Evolutionary conservation across 1,140 invertebrate species (phyloP), one percentile per base, ranked within the genome.

Genomic region (Drosophila serrata): DNA sequence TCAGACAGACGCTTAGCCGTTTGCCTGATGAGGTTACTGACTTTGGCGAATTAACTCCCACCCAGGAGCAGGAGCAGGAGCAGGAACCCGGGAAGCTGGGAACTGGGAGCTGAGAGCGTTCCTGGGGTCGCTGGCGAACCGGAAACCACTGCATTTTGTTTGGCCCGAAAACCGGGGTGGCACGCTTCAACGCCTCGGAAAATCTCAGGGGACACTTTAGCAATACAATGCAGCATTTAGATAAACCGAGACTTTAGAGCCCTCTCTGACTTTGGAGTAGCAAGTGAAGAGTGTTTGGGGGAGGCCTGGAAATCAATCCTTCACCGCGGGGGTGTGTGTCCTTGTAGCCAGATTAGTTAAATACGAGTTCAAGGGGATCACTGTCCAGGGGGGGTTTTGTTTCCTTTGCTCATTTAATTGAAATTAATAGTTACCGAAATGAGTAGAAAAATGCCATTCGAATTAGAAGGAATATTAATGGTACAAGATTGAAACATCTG

Each of bases 1-100:
- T 46, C 70, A 49, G 72, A 51, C 68, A 81, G 82, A 73, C 70
- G 82, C 80, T 65, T 79, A 81, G 79, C 82, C 74, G 65, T 84
- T 82, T 73, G 74, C 80, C 81, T 91, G 90, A 91, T 91, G 90
- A 91, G 90, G 90, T 91, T 91, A 90, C 90, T 91, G 90, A 91
- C 90, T 91, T 91, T 86, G 68, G 56, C 80, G 88, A 91, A 91
- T 91, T 85, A 91, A 91, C 88, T 91, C 79, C 81, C 81, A 81
- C 77, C 81, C n/a, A n/a, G n/a, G n/a, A n/a, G n/a, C n/a, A n/a
- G n/a, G 33, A 40, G 3, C 45, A 31, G 9, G 8, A 29, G 45
- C 46, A 29, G 24, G 22, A 46, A 3, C 45, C n/a, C n/a, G n/a
- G 37, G 37, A 39, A n/a, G 1, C 24, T 24, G 24, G 24, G 24